These are phyloP conservation scores for Synanthedon vespiformis DNA, from an alignment of 2,888 invertebrate species.

Conservation along the genomic window DNA sequence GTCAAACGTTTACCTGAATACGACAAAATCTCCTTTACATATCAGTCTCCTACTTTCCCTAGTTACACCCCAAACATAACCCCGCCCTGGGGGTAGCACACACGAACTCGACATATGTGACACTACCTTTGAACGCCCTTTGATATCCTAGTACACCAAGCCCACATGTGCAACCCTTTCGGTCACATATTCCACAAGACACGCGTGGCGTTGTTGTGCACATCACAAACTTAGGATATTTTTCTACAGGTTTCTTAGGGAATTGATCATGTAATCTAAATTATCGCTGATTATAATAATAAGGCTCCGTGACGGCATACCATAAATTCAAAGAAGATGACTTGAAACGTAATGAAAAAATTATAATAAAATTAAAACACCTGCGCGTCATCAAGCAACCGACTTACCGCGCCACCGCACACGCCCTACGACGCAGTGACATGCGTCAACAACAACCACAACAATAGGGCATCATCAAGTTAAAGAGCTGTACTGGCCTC, in stretches of 20 bases:
- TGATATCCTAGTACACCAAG: constrained; percentile 59
- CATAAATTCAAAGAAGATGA: no score
- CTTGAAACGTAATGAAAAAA: no score
- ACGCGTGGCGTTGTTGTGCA: background rate
- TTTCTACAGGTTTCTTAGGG: no score
- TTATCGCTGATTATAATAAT: no score
- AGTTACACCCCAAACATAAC: background rate
- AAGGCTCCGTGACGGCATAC: no score
- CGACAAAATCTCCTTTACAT: background rate
- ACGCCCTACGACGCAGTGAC: constrained; percentile 63
- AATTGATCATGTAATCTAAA: no score
- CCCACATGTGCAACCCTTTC: constrained; percentile 69
- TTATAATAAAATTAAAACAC: no score
- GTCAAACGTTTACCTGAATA: background rate
- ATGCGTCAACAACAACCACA: constrained; percentile 60
- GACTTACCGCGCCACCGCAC: constrained; percentile 20
- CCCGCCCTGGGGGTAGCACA: constrained; percentile 17
- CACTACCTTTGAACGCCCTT: constrained; percentile 24
- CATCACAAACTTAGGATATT: background rate
- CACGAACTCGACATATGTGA: constrained; percentile 45
- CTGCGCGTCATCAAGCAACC: background rate
- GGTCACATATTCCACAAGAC: constrained; percentile 31
- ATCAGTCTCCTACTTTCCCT: background rate
- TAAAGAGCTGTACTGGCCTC: constrained; percentile 31
- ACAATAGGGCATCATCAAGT: constrained; percentile 45